These are phyloP conservation scores for Nomada lathburiana DNA, from an alignment of 2,888 invertebrate genomes.

Conservation along the genomic window DNA sequence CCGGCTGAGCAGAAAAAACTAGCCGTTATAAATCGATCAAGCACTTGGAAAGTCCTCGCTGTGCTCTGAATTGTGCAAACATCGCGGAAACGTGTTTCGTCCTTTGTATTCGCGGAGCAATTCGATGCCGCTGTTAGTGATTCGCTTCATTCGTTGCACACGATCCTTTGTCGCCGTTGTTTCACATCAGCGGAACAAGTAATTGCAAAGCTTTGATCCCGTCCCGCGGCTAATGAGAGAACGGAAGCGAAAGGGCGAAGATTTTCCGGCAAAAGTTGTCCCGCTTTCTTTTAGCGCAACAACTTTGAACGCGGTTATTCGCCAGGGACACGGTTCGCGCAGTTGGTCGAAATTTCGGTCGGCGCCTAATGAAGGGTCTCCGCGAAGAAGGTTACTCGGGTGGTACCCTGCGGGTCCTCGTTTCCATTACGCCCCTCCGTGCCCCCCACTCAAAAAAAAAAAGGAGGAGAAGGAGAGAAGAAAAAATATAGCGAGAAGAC, in stretches of 20 bases:
- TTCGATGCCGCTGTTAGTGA: too few species aligned
- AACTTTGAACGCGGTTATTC: constrained; percentile 50
- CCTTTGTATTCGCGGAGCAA: too few species aligned
- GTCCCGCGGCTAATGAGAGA: neutral
- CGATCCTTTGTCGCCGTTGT: too few species aligned
- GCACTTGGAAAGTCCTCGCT: too few species aligned
- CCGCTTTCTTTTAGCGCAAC: constrained; percentile 11
- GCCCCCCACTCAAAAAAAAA: constrained; percentile 22
- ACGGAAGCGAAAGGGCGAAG: constrained; percentile 16
- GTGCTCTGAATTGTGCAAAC: too few species aligned
- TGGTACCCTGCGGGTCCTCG: constrained; percentile 38
- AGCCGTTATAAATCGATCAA: too few species aligned
- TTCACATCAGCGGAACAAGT: too few species aligned
- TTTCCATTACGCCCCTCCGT: constrained; percentile 52
- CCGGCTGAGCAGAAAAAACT: too few species aligned
- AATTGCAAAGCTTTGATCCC: too few species aligned
- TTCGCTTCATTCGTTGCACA: too few species aligned
- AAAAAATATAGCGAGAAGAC: constrained; percentile 64
- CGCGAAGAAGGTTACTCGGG: constrained; percentile 59
- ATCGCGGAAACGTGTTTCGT: too few species aligned
- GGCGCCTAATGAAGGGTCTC: neutral
- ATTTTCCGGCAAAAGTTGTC: constrained; percentile 38
- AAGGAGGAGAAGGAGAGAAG: constrained; percentile 23
- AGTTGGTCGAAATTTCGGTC: constrained; percentile 22
- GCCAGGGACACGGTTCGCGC: constrained; percentile 33